Evolutionary conservation across 2,113 vertebrate genomes (phyloP).

Genomic region (Tupaia tana): DNA sequence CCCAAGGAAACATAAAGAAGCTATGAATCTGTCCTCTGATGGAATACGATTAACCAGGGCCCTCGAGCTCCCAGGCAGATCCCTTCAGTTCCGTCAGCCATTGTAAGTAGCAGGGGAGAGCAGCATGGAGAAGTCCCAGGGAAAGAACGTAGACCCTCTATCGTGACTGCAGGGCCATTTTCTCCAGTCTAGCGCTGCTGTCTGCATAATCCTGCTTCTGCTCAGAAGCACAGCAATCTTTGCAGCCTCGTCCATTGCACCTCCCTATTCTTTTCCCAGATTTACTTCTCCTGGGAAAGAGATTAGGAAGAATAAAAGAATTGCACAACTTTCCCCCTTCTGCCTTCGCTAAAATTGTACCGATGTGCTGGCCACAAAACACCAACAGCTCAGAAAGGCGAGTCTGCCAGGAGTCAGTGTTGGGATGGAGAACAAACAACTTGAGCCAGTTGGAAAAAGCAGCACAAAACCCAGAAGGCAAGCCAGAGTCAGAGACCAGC

Average conservation of each 20-base stretch:
- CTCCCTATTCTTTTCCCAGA: constrained; percentile 27
- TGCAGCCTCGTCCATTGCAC: background rate
- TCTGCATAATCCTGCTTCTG: background rate
- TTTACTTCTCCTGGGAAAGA: constrained; percentile 59
- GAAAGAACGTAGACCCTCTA: background rate
- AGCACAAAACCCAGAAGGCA: background rate
- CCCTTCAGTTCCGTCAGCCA: background rate
- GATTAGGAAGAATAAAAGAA: constrained; percentile 61
- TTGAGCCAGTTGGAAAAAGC: background rate
- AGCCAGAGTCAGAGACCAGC: background rate
- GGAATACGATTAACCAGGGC: background rate
- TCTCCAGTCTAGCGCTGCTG: background rate
- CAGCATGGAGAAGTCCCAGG: background rate
- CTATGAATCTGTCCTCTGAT: background rate
- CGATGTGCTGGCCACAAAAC: constrained; percentile 56
- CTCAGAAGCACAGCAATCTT: constrained; percentile 49
- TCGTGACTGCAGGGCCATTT: background rate
- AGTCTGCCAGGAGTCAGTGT: constrained; percentile 57
- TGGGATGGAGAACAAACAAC: background rate
- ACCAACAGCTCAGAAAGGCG: constrained; percentile 41
- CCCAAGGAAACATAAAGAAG: background rate
- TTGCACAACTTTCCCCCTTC: constrained; percentile 49
- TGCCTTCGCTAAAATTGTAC: constrained; percentile 59
- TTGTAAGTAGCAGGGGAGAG: background rate
- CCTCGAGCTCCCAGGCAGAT: background rate